Percentiles rank a stretch among this genome's conserved stretches.
These are phyloP conservation scores for Carposina sasakii DNA, from an alignment of 1,140 invertebrate species.

Conservation along the genomic window DNA sequence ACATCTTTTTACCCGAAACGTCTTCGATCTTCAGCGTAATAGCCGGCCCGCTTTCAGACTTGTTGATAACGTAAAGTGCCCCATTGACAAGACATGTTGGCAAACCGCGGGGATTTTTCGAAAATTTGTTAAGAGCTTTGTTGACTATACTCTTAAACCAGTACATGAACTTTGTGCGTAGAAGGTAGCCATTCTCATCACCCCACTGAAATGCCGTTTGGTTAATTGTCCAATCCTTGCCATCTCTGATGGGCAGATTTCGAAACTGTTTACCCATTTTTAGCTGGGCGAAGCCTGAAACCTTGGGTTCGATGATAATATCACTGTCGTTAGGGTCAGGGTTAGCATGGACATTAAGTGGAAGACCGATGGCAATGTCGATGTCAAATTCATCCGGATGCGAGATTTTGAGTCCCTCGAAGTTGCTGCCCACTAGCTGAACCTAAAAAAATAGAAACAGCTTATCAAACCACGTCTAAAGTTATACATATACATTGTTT, in stretches of 20 bases:
- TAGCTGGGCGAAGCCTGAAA: slow-evolving; percentile 38
- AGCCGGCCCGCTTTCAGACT: slow-evolving; percentile 61
- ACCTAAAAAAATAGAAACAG: too few species aligned
- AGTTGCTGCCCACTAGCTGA: slow-evolving; percentile 72
- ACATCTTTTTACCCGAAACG: slow-evolving; percentile 19
- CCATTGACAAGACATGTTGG: slow-evolving; percentile 22
- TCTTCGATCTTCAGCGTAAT: slow-evolving; percentile 52
- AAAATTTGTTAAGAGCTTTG: slow-evolving; percentile 31
- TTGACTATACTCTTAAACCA: slow-evolving; percentile 60
- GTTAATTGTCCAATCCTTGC: slow-evolving; percentile 31
- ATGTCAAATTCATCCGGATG: slow-evolving; percentile 74
- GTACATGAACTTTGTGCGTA: slow-evolving; percentile 46
- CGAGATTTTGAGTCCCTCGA: slow-evolving; percentile 69
- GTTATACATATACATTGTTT: too few species aligned
- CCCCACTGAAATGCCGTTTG: slow-evolving; percentile 41
- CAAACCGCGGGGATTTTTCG: not conserved
- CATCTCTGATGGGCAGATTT: slow-evolving; percentile 31
- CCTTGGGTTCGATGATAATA: slow-evolving; percentile 39
- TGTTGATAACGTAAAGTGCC: slow-evolving; percentile 26
- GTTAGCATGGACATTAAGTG: slow-evolving; percentile 29
- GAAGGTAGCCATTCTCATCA: slow-evolving; percentile 37
- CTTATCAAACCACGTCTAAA: too few species aligned
- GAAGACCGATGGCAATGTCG: slow-evolving; percentile 65
- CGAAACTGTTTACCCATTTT: slow-evolving; percentile 41
- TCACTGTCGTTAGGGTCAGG: slow-evolving; percentile 26